Base-by-base conservation (phyloP, 2,113 vertebrate genomes). In the Ictalurus furcatus region DNA sequence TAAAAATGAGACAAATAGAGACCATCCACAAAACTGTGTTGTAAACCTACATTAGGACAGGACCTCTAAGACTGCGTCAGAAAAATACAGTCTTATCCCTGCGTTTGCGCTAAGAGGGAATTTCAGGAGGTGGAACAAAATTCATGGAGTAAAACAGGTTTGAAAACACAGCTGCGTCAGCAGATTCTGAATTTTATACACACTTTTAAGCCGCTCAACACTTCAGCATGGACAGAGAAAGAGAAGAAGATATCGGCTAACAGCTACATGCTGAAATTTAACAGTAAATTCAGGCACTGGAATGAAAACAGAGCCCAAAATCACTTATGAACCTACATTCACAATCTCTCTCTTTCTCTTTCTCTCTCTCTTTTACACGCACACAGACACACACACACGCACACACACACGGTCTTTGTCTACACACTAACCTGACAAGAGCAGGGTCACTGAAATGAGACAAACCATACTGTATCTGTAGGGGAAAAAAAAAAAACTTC, bases 391-490 rank as follows among this genome's bases (percentile, higher is more conserved):
- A 30, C 73, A n/a, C 30, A 44, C 21, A 65, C 34, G 11, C 30
- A 84, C 52, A 81, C 79, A 54, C 52, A 81, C 48, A n/a, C 14
- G 1, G 6, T 65, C 7, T 7, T 65, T 4, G 25, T 67, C 11
- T 12, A 82, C 79, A 82, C 54, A 83, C 81, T 83, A 17, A 83
- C 81, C 56, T 59, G 81, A 59, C 3, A 83, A 37, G 30, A 83
- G 81, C 30, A 83, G n/a, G 9, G 19, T 83, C 28, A 83, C 30
- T 59, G 58, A n/a, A 23, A 83, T 23, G 56, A 83, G 56, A 4
- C 21, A 12, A 23, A 11, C 4, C 81, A 83, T 83, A 48, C 48
- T 9, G 48, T 9, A 37, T 83, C 81, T 83, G 30, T 83, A 63
- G n/a, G 28, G 48, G 3, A 4, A 6, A 44, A 44, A 44, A 44